phyloP scores from a whole-genome alignment of 2,888 invertebrate genomes.

The Hyles lineata region DNA sequence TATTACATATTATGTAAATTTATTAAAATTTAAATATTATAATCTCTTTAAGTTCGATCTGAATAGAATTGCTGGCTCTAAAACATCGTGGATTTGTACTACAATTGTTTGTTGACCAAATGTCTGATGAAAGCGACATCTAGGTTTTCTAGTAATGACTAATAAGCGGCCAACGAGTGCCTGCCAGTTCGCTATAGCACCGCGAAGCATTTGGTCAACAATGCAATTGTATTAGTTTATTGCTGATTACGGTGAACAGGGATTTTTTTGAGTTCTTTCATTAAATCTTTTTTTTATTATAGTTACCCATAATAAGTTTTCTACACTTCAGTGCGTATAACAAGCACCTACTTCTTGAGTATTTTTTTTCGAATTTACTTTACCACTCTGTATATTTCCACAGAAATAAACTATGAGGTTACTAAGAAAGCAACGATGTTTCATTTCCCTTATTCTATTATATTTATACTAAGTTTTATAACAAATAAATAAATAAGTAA shows the following conservation, averaged over 20 bases:
- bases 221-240: not conserved
- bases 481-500: too few species aligned
- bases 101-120: not conserved
- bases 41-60: slow-evolving; percentile 14
- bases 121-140: not conserved
- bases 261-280: not conserved
- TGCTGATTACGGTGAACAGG: not conserved
- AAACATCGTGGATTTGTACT: not conserved
- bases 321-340: not conserved
- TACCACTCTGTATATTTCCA: slow-evolving; percentile 1
- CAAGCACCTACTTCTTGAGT: slow-evolving; percentile 2
- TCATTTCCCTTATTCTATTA: not conserved
- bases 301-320: slow-evolving; percentile 15
- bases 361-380: slow-evolving; percentile 6
- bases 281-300: not conserved
- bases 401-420: slow-evolving; percentile 20
- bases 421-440: slow-evolving; percentile 9
- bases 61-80: not conserved
- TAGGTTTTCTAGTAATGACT: not conserved
- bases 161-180: not conserved
- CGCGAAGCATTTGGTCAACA: not conserved
- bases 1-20: not conserved
- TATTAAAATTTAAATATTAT: not conserved
- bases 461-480: not conserved
- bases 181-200: not conserved